Evolutionary conservation across 2,113 vertebrate species (phyloP).

Genomic region (Dicaeum eximium): DNA sequence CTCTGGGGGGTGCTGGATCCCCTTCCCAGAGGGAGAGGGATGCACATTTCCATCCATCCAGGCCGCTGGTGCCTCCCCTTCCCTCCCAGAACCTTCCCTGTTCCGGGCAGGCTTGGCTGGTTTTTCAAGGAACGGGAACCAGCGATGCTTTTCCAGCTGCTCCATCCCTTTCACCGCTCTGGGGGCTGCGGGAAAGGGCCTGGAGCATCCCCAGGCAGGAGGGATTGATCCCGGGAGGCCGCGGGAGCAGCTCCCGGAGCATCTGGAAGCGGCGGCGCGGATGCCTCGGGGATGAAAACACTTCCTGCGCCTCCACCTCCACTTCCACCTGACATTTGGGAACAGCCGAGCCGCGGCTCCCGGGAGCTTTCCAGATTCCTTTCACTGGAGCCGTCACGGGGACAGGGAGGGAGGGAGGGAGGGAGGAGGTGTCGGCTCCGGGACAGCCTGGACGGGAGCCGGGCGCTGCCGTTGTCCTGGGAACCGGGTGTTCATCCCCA

Average conservation of each 20-base stretch:
- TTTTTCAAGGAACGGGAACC: not conserved
- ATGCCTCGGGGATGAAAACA: slow-evolving; percentile 36
- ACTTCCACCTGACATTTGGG: slow-evolving; percentile 52
- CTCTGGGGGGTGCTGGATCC: not conserved
- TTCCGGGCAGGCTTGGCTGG: not conserved
- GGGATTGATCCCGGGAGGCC: not conserved
- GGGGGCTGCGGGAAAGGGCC: not conserved
- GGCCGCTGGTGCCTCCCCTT: not conserved
- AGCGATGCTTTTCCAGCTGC: not conserved
- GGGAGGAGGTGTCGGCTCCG: not conserved
- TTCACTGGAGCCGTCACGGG: not conserved
- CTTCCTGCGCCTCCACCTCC: slow-evolving; percentile 45
- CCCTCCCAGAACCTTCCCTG: not conserved
- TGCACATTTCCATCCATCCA: not conserved
- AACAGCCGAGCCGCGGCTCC: not conserved
- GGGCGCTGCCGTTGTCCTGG: not conserved
- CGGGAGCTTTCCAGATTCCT: not conserved
- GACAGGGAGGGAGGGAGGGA: not conserved
- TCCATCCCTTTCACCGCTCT: not conserved
- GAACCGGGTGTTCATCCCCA: not conserved
- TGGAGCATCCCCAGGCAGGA: not conserved
- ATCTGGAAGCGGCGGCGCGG: not conserved
- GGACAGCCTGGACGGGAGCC: not conserved
- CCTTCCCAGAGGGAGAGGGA: not conserved
- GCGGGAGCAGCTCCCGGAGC: not conserved